These are phyloP conservation scores for Archocentrus centrarchus DNA, from an alignment of 2,113 vertebrate species.

Conservation along the genomic window DNA sequence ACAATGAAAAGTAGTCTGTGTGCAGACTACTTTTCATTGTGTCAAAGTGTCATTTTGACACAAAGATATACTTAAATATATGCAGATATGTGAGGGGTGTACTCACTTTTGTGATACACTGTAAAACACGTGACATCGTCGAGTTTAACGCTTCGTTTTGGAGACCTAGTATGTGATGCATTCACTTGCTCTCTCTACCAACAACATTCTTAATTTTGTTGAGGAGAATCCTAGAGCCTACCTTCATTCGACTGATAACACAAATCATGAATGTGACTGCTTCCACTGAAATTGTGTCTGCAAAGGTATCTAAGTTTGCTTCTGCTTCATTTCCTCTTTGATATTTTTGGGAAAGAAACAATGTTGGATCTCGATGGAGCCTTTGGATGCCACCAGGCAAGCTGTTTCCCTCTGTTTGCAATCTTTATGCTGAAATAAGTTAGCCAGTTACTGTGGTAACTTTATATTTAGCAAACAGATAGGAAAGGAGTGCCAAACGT, in stretches of 20 bases:
- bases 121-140: too few species aligned
- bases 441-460: background rate
- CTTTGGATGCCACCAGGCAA: background rate
- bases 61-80: too few species aligned
- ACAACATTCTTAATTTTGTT: background rate
- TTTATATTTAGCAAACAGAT: slow-evolving; percentile 5
- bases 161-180: background rate
- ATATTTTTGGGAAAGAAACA: background rate
- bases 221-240: background rate
- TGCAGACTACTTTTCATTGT: too few species aligned
- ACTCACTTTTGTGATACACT: too few species aligned
- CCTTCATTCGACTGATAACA: background rate
- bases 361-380: background rate
- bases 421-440: background rate
- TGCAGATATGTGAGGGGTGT: too few species aligned
- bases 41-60: too few species aligned
- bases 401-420: background rate
- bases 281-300: background rate
- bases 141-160: too few species aligned
- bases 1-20: too few species aligned
- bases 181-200: background rate
- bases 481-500: background rate
- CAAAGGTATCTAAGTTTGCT: background rate
- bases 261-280: slow-evolving; percentile 3
- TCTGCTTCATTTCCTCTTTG: background rate